Evolutionary conservation across 2,797 vertebrate species (phyloP).

Genomic region (Dromococcyx pavoninus): DNA sequence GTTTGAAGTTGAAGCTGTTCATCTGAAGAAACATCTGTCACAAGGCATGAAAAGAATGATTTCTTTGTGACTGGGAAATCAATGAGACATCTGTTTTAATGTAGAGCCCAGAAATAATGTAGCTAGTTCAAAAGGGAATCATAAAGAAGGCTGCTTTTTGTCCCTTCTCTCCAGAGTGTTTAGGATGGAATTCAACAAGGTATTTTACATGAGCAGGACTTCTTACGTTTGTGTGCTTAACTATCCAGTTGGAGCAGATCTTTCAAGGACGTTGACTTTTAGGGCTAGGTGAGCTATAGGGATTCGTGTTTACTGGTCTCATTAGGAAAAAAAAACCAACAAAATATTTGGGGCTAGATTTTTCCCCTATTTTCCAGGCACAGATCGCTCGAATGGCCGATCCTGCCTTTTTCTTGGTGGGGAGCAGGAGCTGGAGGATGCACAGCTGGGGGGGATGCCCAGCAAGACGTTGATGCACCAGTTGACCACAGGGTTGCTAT

Average conservation of each 20-base stretch:
- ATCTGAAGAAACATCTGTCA: conserved; percentile 49
- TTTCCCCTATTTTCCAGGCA: background rate
- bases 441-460: rapidly evolving
- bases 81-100: conserved; percentile 68
- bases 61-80: conserved; percentile 63
- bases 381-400: rapidly evolving
- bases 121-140: conserved; percentile 36
- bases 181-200: background rate
- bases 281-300: background rate
- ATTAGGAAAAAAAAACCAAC: background rate
- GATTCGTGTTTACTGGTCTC: background rate
- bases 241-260: background rate
- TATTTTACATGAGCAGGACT: background rate
- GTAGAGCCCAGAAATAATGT: conserved; percentile 46
- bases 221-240: background rate
- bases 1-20: conserved; percentile 31
- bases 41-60: conserved; percentile 57
- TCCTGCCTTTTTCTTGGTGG: rapidly evolving
- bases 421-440: background rate
- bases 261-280: background rate
- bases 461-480: rapidly evolving
- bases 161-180: background rate
- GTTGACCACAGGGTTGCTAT: rapidly evolving
- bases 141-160: conserved; percentile 26
- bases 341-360: background rate